These are phyloP conservation scores for Epistrophe grossulariae DNA, from an alignment of 2,888 invertebrate species.

Conservation along the genomic window DNA sequence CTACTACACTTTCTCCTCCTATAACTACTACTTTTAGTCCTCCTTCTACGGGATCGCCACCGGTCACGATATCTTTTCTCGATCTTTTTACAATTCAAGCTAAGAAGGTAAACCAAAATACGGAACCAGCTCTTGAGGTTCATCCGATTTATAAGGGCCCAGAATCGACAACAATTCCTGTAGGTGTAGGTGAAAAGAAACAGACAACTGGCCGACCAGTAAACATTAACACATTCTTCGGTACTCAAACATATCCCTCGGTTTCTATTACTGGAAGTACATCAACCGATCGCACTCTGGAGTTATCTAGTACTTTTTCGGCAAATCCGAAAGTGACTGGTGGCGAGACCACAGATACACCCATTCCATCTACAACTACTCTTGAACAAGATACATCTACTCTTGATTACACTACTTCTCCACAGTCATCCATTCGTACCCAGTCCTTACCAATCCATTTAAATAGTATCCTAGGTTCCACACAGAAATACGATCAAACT, in stretches of 20 bases:
- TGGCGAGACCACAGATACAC: constrained; percentile 59
- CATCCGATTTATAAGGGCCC: constrained; percentile 76
- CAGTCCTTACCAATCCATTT: constrained; percentile 68
- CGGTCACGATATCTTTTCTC: constrained; percentile 76
- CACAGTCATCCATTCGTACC: constrained; percentile 53
- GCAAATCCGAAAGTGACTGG: constrained; percentile 47
- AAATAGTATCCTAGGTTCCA: constrained; percentile 73
- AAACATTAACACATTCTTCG: constrained; percentile 39
- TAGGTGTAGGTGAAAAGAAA: constrained; percentile 7
- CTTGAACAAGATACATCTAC: constrained; percentile 36
- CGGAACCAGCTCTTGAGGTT: constrained; percentile 63
- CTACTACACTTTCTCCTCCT: constrained; percentile 53
- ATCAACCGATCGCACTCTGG: constrained; percentile 50
- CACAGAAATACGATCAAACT: constrained; percentile 71
- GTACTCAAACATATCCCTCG: constrained; percentile 64
- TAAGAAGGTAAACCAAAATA: constrained; percentile 71
- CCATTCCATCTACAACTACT: constrained; percentile 36
- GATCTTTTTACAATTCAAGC: constrained; percentile 77
- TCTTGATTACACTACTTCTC: constrained; percentile 43
- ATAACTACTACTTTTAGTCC: constrained; percentile 51
- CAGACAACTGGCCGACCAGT: constrained; percentile 35
- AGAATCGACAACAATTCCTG: constrained; percentile 55
- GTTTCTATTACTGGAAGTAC: constrained; percentile 53
- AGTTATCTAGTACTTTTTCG: constrained; percentile 33
- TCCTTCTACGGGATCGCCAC: constrained; percentile 66